Base-by-base conservation (phyloP, 2,888 invertebrate species). In the Ashinkailepas kermadecensis region DNA sequence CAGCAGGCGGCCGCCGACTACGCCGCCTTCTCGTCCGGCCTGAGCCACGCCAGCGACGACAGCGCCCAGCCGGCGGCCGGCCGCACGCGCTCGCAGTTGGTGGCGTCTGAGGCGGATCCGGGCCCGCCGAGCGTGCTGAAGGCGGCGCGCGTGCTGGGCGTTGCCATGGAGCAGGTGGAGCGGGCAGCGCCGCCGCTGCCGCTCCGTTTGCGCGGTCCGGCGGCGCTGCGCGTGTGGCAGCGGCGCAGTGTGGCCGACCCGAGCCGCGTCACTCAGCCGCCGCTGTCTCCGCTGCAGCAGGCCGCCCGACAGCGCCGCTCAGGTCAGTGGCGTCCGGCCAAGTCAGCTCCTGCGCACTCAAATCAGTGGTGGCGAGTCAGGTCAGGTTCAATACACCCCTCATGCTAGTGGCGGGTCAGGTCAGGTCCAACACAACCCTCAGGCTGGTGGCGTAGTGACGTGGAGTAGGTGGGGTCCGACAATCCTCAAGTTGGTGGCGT, bases 191-290 rank as follows among this genome's bases (percentile, higher is more conserved):
- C 78, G 78, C 78, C 57, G 78, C 58, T 58, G 58, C 54, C 54
- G 13, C 74, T 54, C 65, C 70, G 70, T 18, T 54, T 39, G 39
- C 70, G 39, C 39, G 70, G 70, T 13, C 70, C 74, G 74, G 74
- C 74, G 18, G 74, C 74, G 56, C 74, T 74, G 74, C 79, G 79
- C 23, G 79, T 59, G n/a, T 79, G 79, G 79, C 79, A 79, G 79
- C 79, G 79, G 13, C 79, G 79, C 58, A 79, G 79, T 58, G 79
- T 79, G 79, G 79, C 79, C 78, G 79, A 79, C 58, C 79, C 79
- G 23, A 79, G 78, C 79, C 57, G 79, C 15, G 79, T 79, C 58
- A 59, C 58, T 58, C 74, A 74, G 74, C 74, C 74, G 56, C 9
- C 65, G 18, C 39, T 56, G 21, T 74, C 74, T 11, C 74, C 74